Conservation (phyloP, 2,797 vertebrate genomes). For the Coreius guichenoti region DNA sequence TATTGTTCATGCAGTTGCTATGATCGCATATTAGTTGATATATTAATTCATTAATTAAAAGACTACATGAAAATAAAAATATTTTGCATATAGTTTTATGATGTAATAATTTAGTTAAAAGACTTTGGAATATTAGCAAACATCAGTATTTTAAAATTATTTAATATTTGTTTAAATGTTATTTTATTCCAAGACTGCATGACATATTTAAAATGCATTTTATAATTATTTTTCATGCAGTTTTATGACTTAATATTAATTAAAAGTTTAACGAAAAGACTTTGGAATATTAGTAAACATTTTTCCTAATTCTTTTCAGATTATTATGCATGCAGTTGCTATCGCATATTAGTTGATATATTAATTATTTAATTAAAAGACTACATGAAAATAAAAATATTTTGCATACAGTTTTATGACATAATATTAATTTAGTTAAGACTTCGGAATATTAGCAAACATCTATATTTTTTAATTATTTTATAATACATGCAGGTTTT, state of each 20-base stretch:
- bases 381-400: background rate
- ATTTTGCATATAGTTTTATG: background rate
- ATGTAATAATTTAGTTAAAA: background rate
- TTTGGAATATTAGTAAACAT: no score
- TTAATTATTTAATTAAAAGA: background rate
- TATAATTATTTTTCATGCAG: background rate
- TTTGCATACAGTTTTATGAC: background rate
- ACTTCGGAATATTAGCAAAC: background rate
- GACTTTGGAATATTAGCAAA: background rate
- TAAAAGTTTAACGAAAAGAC: background rate
- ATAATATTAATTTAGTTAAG: background rate
- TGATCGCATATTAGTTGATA: background rate
- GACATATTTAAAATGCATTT: background rate
- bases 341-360: no score
- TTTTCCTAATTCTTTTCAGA: background rate
- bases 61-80: background rate
- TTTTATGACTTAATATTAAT: background rate
- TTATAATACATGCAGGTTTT: no score
- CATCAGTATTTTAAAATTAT: background rate
- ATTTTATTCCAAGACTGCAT: background rate
- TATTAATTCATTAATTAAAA: background rate
- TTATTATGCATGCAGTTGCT: background rate
- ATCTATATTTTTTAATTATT: background rate
- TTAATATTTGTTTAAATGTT: background rate
- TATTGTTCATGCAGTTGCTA: background rate